These are phyloP conservation scores for Actenoides lindsayi DNA, from an alignment of 2,113 vertebrate species.

Conservation along the genomic window DNA sequence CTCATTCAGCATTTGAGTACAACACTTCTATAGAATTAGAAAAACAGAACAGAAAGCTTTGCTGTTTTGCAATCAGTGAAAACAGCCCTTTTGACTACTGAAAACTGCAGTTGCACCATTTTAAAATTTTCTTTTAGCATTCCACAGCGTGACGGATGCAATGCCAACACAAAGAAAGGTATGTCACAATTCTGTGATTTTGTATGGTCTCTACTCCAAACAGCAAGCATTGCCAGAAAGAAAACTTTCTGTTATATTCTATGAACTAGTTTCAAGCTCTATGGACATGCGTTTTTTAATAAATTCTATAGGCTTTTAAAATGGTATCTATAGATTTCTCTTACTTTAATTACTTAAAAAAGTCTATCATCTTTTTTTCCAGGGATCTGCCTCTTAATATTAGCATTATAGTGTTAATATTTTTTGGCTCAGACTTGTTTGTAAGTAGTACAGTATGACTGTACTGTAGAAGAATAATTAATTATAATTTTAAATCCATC, in stretches of 20 bases:
- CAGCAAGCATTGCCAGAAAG: neutral
- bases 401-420: neutral
- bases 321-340: neutral
- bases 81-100: neutral
- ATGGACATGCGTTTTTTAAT: neutral
- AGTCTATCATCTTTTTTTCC: neutral
- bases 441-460: neutral
- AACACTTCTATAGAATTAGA: neutral
- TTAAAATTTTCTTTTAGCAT: neutral
- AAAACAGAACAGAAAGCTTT: neutral
- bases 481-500: constrained; percentile 1
- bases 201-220: neutral
- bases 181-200: too few species aligned
- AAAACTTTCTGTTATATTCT: neutral
- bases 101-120: neutral
- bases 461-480: neutral
- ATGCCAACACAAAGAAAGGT: constrained; percentile 1
- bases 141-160: neutral
- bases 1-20: neutral
- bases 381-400: neutral
- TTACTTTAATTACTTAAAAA: neutral
- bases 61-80: neutral
- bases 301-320: neutral
- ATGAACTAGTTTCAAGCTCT: neutral
- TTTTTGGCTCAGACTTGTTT: neutral